These are phyloP conservation scores for Drosophila mulleri DNA, from an alignment of 2,888 invertebrate species.

Conservation along the genomic window DNA sequence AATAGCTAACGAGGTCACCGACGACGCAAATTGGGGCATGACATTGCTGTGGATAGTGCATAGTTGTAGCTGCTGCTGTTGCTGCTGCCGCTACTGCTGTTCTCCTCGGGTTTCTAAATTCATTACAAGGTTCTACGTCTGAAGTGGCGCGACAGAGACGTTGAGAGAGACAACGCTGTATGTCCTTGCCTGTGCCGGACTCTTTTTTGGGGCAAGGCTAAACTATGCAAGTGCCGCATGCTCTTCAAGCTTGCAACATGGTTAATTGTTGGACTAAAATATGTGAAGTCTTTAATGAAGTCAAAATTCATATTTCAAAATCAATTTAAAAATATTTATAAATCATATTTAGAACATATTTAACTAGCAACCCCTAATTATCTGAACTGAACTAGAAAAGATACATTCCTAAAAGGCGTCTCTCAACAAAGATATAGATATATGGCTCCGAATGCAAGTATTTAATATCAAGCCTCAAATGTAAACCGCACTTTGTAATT, in stretches of 20 bases:
- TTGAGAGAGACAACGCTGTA: conserved; percentile 32
- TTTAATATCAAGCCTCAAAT: conserved; percentile 38
- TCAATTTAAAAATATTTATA: background rate
- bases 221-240: conserved; percentile 33
- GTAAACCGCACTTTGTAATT: conserved; percentile 69
- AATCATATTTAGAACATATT: no score
- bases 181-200: conserved; percentile 42
- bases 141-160: conserved; percentile 33
- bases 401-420: no score
- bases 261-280: background rate
- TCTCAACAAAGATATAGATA: no score
- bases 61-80: conserved; percentile 28
- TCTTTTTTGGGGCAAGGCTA: conserved; percentile 50
- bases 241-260: conserved; percentile 28
- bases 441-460: background rate
- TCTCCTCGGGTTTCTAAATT: conserved; percentile 51
- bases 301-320: background rate
- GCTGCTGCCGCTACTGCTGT: background rate
- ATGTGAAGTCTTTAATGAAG: background rate
- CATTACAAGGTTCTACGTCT: conserved; percentile 66
- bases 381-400: no score
- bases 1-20: conserved; percentile 68
- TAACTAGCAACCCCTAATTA: no score
- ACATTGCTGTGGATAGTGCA: conserved; percentile 57
- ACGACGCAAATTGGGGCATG: conserved; percentile 74